Evolutionary conservation across 2,888 invertebrate genomes (phyloP), one percentile per base, ranked within the genome.

Genomic region (Agrilus biguttatus): DNA sequence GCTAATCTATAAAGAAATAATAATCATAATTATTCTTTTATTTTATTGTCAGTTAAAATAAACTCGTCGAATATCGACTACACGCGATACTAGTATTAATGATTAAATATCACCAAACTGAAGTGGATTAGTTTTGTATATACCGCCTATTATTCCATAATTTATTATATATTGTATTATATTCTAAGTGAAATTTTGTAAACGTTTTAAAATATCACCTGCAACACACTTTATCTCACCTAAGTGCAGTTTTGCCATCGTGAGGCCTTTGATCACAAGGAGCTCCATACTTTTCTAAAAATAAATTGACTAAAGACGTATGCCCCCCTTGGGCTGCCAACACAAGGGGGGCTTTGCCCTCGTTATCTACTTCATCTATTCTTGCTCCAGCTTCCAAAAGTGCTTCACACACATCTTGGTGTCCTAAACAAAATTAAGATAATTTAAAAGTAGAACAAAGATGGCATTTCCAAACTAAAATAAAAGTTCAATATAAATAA

Each of bases 261-360:
- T 91, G 90, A 2, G 90, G 88, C 44, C 83, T 74, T 53, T 88
- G 88, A 61, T 91, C 85, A 5, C 84, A 79, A 14, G 84, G 83
- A 2, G 87, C 84, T 2, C 73, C 75, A 65, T 85, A 83, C 45
- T 80, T 78, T 47, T 86, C 78, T 12, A 89, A 61, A 21, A 87
- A 72, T 37, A 78, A 64, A 49, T 77, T 79, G 8, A 78, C 77
- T 39, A 77, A 70, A 34, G 70, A 72, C 36, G 75, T 75, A 58
- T 93, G 89, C 0, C 86, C 91, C 58, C 87, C 91, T 62, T 92
- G 92, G 0, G 92, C 83, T 0, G 92, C 90, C 46, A 95, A 69
- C 68, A 92, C 83, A 33, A 92, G 66, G 0, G 90, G 80, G 0
- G 85, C 84, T 59, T 90, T 89, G 1, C 91, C 91, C 53, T 92